Evolutionary conservation across 2,888 invertebrate genomes (phyloP), one percentile per base, ranked within the genome.

Genomic region (Eumacrocentrus americanus): DNA sequence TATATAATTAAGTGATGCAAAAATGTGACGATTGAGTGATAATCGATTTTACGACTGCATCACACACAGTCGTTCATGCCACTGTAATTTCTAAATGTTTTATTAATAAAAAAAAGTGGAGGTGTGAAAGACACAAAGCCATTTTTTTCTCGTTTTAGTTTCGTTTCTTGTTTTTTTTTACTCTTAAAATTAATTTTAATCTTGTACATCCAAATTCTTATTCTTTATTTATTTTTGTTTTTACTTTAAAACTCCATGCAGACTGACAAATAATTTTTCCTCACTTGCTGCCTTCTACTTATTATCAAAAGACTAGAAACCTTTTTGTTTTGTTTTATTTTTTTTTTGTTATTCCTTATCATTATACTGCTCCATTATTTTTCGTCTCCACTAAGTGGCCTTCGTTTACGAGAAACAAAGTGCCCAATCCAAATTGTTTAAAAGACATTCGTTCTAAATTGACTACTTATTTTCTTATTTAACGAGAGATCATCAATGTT

Each of bases 71-170:
- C 23, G 23, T 46, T 61, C 62, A 56, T 65, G 57, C 59, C 55
- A 57, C 56, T 78, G 76, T 78, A 78, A 74, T 77, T 78, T 78
- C 74, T 76, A 75, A 77, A 75, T 77, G 76, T 78, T 78, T 78
- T 74, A 76, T 70, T 76, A 77, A 78, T 75, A 78, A 78, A 77
- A 76, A 61, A 54, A n/a, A n/a, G 37, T 61, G 50, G 55, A 60
- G 37, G 44, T 35, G 50, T 57, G 55, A 42, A 59, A 38, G 48
- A 38, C 44, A 37, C 54, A 52, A 66, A 56, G n/a, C 18, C 37
- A 29, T 53, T 42, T 42, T 7, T 23, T 23, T n/a, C n/a, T n/a
- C 38, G 12, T 60, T 23, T 62, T 16, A 6, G 48, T 37, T 55
- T 51, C 12, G 1, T 64, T 59, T 37, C 34, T 53, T 16, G 23